Percentiles rank a stretch among this genome's conserved stretches.
Evolutionary conservation across 2,888 invertebrate species (phyloP).

Genomic region (Sphecodes monilicornis): DNA sequence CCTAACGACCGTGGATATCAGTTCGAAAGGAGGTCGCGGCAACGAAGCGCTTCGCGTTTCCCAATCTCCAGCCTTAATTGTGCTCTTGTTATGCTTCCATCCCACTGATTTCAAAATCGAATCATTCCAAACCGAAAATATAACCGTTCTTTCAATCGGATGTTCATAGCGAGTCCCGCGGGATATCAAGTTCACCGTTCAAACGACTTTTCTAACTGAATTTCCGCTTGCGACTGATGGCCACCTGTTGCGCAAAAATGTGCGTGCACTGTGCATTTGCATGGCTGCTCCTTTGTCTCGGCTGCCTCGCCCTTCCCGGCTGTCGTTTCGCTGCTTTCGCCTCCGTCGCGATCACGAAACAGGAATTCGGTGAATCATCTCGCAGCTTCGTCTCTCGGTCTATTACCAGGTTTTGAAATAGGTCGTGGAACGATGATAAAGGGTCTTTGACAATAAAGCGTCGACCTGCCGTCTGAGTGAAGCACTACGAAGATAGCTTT

Average conservation of each 20-base stretch:
- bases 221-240: slow-evolving; percentile 46
- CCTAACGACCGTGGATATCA: slow-evolving; percentile 56
- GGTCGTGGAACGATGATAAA: not conserved
- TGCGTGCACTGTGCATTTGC: slow-evolving; percentile 60
- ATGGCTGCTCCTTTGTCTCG: slow-evolving; percentile 39
- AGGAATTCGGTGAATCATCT: slow-evolving; percentile 5
- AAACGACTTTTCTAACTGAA: slow-evolving; percentile 49
- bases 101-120: not conserved
- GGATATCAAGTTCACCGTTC: not conserved
- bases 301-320: not conserved
- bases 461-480: not conserved
- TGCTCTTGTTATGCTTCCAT: not conserved
- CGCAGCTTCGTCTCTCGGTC: not conserved
- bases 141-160: too few relatives aligned
- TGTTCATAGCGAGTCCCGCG: not conserved
- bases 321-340: not conserved
- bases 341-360: not conserved
- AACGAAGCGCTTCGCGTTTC: not conserved
- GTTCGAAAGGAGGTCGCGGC: slow-evolving; percentile 1
- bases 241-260: slow-evolving; percentile 72
- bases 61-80: not conserved
- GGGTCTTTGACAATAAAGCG: not conserved
- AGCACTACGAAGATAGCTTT: not conserved
- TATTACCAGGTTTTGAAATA: not conserved
- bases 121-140: too few relatives aligned